These are phyloP conservation scores for Seira musarum DNA, from an alignment of 2,888 invertebrate genomes.

Conservation along the genomic window DNA sequence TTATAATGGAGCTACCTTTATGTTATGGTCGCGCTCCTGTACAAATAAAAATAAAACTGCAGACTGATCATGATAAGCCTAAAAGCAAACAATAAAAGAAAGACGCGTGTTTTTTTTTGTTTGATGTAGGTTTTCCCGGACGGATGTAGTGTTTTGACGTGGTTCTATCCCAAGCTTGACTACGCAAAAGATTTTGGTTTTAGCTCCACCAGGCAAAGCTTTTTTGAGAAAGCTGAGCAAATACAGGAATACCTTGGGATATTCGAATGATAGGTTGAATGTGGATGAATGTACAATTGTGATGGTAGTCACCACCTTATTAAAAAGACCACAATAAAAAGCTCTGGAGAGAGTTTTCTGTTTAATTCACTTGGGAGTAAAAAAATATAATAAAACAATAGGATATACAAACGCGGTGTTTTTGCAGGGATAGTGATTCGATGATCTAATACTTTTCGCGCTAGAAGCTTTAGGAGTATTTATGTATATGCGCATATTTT, in stretches of 20 bases:
- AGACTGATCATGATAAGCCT: not conserved
- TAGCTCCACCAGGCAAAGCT: not conserved
- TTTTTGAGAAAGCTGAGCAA: not conserved
- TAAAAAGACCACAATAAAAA: conserved; percentile 13
- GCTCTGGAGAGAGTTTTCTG: not conserved
- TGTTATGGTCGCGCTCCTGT: no score
- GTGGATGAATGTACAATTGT: no score
- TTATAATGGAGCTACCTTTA: no score
- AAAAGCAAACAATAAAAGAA: not conserved
- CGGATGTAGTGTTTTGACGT: not conserved
- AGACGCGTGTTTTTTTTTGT: not conserved
- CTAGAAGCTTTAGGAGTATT: no score
- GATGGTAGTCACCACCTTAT: not conserved
- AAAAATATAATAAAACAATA: not conserved
- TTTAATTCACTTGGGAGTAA: not conserved
- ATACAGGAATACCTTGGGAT: not conserved
- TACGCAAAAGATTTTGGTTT: not conserved
- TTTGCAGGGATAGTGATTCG: no score
- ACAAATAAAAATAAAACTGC: no score
- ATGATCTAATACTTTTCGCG: no score
- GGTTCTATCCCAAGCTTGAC: not conserved
- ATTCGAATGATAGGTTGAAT: no score
- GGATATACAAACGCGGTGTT: not conserved
- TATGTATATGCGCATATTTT: no score
- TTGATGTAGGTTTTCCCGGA: not conserved